These are phyloP conservation scores for Ornithoptera priamus DNA, from an alignment of 2,888 invertebrate species.

Conservation along the genomic window DNA sequence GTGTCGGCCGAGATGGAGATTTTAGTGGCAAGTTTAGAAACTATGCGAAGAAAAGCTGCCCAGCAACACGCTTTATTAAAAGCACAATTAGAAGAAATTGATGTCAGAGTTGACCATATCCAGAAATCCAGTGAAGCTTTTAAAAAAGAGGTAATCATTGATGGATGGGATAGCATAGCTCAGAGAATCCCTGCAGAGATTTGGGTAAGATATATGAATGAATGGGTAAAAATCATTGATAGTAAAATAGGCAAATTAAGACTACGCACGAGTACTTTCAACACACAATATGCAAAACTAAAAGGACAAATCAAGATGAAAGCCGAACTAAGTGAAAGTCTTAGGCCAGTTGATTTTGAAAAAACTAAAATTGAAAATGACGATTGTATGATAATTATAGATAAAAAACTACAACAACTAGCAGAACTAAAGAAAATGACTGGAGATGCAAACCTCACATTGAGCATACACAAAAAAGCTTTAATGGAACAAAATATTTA, in stretches of 20 bases:
- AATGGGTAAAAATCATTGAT: constrained; percentile 79
- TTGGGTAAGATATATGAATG: constrained; percentile 80
- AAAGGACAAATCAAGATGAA: constrained; percentile 77
- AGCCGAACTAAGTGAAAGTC: constrained; percentile 78
- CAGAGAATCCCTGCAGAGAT: constrained; percentile 83
- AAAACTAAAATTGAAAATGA: constrained; percentile 82
- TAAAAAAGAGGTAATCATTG: constrained; percentile 72
- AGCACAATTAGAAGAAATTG: constrained; percentile 79
- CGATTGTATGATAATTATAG: constrained; percentile 72
- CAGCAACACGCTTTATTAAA: constrained; percentile 64
- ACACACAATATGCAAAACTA: constrained; percentile 75
- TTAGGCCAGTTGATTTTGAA: constrained; percentile 83
- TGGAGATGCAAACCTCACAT: constrained; percentile 78
- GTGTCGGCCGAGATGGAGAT: constrained; percentile 74
- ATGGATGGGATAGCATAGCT: constrained; percentile 79
- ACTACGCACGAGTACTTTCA: constrained; percentile 78
- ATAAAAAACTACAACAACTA: constrained; percentile 75
- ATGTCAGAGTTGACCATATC: constrained; percentile 71
- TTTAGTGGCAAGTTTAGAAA: constrained; percentile 52
- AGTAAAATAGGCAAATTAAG: constrained; percentile 80
- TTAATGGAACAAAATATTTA: constrained; percentile 74
- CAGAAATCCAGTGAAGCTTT: constrained; percentile 71
- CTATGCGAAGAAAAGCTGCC: constrained; percentile 50
- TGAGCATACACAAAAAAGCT: constrained; percentile 79
- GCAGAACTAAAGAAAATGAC: constrained; percentile 80